Percentiles rank a stretch among this genome's conserved stretches.
These are phyloP conservation scores for Tauraco hartlaubi DNA, from an alignment of 2,797 vertebrate genomes.

Conservation along the genomic window DNA sequence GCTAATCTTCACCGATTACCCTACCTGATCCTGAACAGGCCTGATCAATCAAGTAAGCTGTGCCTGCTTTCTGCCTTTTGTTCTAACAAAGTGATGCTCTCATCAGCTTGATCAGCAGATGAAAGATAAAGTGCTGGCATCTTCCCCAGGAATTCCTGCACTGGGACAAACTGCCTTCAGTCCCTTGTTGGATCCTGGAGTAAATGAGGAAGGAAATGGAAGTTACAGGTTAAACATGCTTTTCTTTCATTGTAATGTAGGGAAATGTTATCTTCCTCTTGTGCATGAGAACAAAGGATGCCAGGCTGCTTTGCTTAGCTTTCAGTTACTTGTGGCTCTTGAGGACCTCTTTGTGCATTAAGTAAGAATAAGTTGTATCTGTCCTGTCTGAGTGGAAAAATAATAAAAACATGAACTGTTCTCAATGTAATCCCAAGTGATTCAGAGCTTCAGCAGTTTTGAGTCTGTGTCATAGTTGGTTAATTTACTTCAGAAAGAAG, in stretches of 20 bases:
- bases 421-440: not conserved
- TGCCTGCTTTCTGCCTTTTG: not conserved
- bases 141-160: constrained; percentile 47
- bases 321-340: not conserved
- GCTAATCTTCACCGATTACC: not conserved
- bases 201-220: not conserved
- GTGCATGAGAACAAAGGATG: not conserved
- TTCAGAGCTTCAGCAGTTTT: not conserved
- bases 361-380: not conserved
- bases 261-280: not conserved
- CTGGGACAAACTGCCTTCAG: constrained; percentile 21
- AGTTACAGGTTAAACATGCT: not conserved
- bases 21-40: not conserved
- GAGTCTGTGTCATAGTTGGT: not conserved
- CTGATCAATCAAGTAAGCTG: not conserved
- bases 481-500: not conserved
- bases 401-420: fast-evolving
- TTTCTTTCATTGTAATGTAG: not conserved
- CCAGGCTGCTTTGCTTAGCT: not conserved
- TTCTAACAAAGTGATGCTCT: constrained; percentile 11
- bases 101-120: constrained; percentile 47
- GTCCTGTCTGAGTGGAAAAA: not conserved
- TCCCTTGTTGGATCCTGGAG: not conserved
- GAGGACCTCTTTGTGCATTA: not conserved
- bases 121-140: constrained; percentile 63